phyloP scores from a whole-genome alignment of 2,888 invertebrate genomes.

The Acleris emargana region DNA sequence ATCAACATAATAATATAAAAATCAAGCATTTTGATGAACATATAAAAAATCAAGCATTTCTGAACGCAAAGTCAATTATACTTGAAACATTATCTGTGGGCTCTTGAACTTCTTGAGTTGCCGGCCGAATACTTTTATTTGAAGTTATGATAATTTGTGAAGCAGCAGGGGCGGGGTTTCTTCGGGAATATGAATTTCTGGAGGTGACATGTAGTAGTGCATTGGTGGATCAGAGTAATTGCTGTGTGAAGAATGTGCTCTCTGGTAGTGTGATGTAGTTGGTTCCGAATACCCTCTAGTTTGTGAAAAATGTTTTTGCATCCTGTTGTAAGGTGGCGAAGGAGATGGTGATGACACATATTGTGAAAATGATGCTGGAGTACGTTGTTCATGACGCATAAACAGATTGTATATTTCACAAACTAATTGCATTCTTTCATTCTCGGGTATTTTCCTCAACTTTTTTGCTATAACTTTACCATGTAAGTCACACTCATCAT shows the following conservation, averaged over 20 bases:
- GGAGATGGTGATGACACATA: conserved; percentile 28
- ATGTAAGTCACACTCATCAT: conserved; percentile 37
- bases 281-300: conserved; percentile 23
- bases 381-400: conserved; percentile 29
- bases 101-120: conserved; percentile 22
- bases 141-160: conserved; percentile 31
- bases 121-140: conserved; percentile 17
- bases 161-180: conserved; percentile 32
- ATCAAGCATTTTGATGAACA: conserved; percentile 2
- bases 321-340: conserved; percentile 27
- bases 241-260: conserved; percentile 24
- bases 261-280: conserved; percentile 25
- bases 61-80: conserved; percentile 13
- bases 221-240: conserved; percentile 22
- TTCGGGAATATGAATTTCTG: conserved; percentile 31
- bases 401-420: conserved; percentile 36
- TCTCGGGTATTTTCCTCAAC: conserved; percentile 31
- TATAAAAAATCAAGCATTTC: conserved; percentile 14
- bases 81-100: conserved; percentile 29
- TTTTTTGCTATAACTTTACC: conserved; percentile 37
- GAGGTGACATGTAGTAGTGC: conserved; percentile 22
- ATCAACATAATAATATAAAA: conserved; percentile 16
- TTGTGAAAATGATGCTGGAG: conserved; percentile 22
- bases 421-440: conserved; percentile 26
- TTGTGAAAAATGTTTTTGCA: conserved; percentile 24